Percentiles rank a stretch among this genome's conserved stretches.
phyloP scores from a whole-genome alignment of 2,797 vertebrate genomes.

The Mormyrops boulengeri region DNA sequence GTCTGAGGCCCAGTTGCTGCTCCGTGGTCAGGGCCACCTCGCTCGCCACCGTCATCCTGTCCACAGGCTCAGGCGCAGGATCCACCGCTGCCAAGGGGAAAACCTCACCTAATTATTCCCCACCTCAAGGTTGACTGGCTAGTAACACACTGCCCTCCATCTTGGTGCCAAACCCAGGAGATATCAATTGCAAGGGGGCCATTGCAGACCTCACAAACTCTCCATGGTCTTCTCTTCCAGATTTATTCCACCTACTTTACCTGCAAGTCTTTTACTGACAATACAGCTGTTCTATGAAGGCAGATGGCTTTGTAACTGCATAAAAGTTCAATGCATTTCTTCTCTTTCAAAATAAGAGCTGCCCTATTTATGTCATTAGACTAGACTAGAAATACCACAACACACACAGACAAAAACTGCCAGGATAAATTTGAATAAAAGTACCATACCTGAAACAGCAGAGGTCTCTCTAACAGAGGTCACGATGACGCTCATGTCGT shows the following conservation, averaged over 20 bases:
- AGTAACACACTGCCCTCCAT: not conserved
- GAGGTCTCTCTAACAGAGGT: conserved; percentile 40
- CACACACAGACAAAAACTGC: not conserved
- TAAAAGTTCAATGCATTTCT: not conserved
- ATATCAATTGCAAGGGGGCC: not conserved
- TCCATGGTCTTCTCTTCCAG: not conserved
- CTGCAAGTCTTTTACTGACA: not conserved
- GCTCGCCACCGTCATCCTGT: conserved; percentile 48
- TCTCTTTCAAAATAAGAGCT: not conserved
- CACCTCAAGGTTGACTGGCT: not conserved
- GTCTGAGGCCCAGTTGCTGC: conserved; percentile 89
- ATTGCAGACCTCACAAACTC: not conserved
- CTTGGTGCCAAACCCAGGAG: not conserved
- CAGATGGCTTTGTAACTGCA: not conserved
- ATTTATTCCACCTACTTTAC: not conserved
- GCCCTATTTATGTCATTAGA: not conserved
- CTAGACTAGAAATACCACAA: not conserved
- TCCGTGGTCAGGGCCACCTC: conserved; percentile 72
- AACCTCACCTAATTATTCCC: not conserved
- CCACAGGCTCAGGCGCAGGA: conserved; percentile 33
- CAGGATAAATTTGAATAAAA: not conserved
- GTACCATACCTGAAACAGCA: not conserved
- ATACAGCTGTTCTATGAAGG: not conserved
- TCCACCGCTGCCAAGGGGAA: conserved; percentile 30
- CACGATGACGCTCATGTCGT: conserved; percentile 28